Evolutionary conservation across 2,113 vertebrate species (phyloP).

Genomic region (Macquaria australasica): DNA sequence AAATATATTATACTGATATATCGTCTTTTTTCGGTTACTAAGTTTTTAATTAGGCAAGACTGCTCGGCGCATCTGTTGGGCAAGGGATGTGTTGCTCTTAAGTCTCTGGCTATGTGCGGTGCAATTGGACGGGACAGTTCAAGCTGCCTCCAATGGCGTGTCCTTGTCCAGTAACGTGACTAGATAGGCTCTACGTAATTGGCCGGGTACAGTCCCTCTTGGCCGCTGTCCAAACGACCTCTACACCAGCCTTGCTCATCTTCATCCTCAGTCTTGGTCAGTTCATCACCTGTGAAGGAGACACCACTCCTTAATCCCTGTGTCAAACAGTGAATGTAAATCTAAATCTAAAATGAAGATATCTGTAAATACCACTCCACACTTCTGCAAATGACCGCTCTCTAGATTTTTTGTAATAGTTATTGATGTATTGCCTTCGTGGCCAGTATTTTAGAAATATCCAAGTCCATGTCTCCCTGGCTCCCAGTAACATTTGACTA

Average conservation of each 20-base stretch:
- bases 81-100: constrained; percentile 82
- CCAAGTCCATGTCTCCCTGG: background rate
- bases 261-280: constrained; percentile 96
- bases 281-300: constrained; percentile 90
- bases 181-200: constrained; percentile 98
- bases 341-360: background rate
- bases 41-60: constrained; percentile 83
- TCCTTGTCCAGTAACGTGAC: constrained; percentile 74
- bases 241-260: constrained; percentile 99
- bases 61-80: constrained; percentile 83
- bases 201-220: constrained; percentile 96
- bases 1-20: constrained; percentile 83
- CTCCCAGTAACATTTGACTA: background rate
- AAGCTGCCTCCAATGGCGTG: constrained; percentile 83
- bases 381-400: too few species aligned
- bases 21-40: constrained; percentile 84
- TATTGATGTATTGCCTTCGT: background rate
- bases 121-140: constrained; percentile 83
- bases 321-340: background rate
- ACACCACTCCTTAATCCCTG: constrained; percentile 5
- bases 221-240: constrained; percentile 95
- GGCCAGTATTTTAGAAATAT: background rate
- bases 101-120: constrained; percentile 86
- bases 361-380: background rate
- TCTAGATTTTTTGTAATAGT: too few species aligned